These are phyloP conservation scores for Tragopan temminckii DNA, from an alignment of 2,797 vertebrate genomes.

Conservation along the genomic window DNA sequence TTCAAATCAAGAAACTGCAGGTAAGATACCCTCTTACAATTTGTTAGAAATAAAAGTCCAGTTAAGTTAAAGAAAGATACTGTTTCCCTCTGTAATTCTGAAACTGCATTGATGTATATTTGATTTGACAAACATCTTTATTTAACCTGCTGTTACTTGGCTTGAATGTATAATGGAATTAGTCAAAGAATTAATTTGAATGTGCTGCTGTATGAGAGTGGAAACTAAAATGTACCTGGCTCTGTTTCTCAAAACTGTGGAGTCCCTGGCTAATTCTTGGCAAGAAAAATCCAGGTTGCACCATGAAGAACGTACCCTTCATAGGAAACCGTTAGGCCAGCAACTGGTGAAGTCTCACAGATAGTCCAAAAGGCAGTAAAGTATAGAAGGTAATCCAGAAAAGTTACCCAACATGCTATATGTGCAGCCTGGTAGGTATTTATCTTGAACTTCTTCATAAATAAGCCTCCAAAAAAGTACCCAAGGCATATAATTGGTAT, in stretches of 20 bases:
- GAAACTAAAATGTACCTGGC: background rate
- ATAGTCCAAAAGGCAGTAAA: constrained; percentile 60
- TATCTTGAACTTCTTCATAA: constrained; percentile 80
- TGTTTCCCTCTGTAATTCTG: background rate
- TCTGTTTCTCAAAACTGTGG: background rate
- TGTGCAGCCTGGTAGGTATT: constrained; percentile 63
- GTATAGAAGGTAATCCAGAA: constrained; percentile 71
- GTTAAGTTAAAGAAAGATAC: background rate
- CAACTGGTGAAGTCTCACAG: constrained; percentile 73
- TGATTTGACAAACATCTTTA: background rate
- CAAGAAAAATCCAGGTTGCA: background rate
- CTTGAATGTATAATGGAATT: background rate
- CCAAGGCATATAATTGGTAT: constrained; percentile 74
- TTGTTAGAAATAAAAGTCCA: background rate
- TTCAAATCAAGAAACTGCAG: background rate
- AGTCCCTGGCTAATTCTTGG: background rate
- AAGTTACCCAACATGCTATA: constrained; percentile 69
- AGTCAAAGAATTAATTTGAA: background rate
- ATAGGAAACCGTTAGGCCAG: constrained; percentile 77
- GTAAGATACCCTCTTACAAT: background rate
- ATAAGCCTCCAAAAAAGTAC: constrained; percentile 77
- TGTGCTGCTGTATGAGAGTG: background rate
- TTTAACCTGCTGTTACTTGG: background rate
- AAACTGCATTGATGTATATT: background rate
- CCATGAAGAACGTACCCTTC: constrained; percentile 67